phyloP scores from a whole-genome alignment of 2,888 invertebrate species.

The Amphipyra berbera region DNA sequence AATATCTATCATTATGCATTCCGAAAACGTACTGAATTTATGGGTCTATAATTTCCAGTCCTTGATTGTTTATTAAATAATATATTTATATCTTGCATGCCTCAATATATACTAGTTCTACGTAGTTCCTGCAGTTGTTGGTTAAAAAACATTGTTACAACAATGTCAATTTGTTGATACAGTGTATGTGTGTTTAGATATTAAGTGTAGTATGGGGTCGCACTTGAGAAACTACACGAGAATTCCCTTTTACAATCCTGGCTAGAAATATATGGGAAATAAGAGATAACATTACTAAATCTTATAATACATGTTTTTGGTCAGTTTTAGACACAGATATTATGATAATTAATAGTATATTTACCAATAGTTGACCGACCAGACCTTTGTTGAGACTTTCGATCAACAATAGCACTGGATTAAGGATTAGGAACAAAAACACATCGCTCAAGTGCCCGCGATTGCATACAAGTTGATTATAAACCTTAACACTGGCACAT shows the following conservation, averaged over 20 bases:
- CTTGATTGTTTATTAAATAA: constrained; percentile 25
- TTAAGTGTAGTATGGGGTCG: constrained; percentile 31
- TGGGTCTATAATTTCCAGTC: constrained; percentile 37
- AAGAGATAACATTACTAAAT: constrained; percentile 2
- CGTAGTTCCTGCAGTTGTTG: constrained; percentile 29
- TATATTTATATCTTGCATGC: constrained; percentile 46
- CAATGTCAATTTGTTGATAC: constrained; percentile 67
- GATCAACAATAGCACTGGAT: too few species aligned
- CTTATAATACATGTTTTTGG: constrained; percentile 21
- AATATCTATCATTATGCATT: constrained; percentile 64
- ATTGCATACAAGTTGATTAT: too few species aligned
- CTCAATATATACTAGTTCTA: constrained; percentile 24
- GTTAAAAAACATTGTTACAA: constrained; percentile 62
- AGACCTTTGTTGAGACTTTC: too few species aligned
- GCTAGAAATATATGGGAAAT: constrained; percentile 1
- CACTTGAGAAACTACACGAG: constrained; percentile 13
- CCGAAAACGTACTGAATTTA: constrained; percentile 67
- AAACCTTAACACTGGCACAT: too few species aligned
- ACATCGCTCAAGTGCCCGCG: too few species aligned
- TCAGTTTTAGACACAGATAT: constrained; percentile 8
- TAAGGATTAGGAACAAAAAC: too few species aligned
- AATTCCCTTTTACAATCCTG: neutral
- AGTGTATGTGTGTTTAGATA: constrained; percentile 42
- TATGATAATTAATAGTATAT: constrained; percentile 12
- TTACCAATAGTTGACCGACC: constrained; percentile 13